Conservation (phyloP, 2,888 invertebrate species). For the Lydus trimaculatus region DNA sequence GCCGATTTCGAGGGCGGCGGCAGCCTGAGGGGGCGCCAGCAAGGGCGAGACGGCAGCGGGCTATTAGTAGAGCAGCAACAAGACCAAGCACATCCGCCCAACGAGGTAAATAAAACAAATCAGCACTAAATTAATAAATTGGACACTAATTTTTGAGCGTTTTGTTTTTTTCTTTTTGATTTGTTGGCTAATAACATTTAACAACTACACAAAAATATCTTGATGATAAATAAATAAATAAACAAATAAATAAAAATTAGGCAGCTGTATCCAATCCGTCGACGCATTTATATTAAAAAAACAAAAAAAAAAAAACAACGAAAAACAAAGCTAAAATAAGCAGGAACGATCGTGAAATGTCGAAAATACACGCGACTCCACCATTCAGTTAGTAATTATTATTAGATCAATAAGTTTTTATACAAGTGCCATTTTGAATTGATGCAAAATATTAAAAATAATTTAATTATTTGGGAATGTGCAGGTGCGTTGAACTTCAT, state of each 20-base stretch:
- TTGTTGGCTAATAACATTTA: background rate
- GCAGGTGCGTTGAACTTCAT: constrained; percentile 47
- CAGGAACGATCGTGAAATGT: background rate
- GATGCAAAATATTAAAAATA: background rate
- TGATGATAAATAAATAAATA: constrained; percentile 13
- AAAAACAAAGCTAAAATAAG: background rate
- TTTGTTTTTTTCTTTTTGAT: background rate
- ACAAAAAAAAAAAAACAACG: no score
- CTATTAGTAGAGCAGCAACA: constrained; percentile 63
- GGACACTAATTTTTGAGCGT: constrained; percentile 31
- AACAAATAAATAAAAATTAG: constrained; percentile 13
- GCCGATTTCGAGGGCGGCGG: constrained; percentile 86
- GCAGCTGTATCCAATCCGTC: constrained; percentile 2
- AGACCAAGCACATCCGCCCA: constrained; percentile 61
- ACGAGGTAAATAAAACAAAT: constrained; percentile 60
- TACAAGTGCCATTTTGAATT: background rate
- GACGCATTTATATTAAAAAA: background rate
- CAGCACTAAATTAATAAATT: constrained; percentile 60
- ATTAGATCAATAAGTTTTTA: background rate
- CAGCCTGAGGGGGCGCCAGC: constrained; percentile 66
- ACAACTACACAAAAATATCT: constrained; percentile 26
- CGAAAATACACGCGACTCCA: constrained; percentile 4
- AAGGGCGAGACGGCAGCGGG: constrained; percentile 66
- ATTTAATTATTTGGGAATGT: constrained; percentile 33
- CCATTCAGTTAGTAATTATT: background rate